phyloP scores from a whole-genome alignment of 2,113 vertebrate genomes.

The Boulengerochromis microlepis region DNA sequence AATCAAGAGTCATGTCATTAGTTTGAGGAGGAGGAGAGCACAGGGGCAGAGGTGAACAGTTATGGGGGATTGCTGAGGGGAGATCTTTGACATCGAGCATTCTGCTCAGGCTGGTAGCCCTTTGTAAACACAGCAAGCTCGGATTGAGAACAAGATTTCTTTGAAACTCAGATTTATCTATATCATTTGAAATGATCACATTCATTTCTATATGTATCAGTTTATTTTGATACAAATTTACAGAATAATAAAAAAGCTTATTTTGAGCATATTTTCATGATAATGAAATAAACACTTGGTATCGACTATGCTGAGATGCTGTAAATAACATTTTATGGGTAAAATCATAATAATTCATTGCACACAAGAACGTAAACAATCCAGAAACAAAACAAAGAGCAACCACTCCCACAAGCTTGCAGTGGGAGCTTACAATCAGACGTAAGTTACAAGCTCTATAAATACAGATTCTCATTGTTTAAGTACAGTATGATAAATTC shows the following conservation, averaged over 20 bases:
- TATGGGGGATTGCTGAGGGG: neutral
- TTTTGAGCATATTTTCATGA: neutral
- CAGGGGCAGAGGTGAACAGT: neutral
- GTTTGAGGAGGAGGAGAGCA: neutral
- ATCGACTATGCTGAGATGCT: neutral
- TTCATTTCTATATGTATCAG: neutral
- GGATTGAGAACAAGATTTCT: neutral
- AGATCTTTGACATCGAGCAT: slow-evolving; percentile 46
- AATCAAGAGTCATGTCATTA: slow-evolving; percentile 56
- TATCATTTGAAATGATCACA: neutral
- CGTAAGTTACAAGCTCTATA: neutral
- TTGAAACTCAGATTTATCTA: neutral
- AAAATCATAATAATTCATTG: neutral
- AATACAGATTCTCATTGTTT: neutral
- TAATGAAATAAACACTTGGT: neutral
- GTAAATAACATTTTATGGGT: neutral
- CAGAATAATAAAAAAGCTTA: neutral
- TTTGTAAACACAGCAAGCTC: slow-evolving; percentile 9
- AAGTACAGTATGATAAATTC: neutral
- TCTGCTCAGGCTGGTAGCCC: slow-evolving; percentile 19
- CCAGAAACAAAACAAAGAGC: slow-evolving; percentile 13
- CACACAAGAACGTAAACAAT: slow-evolving; percentile 33
- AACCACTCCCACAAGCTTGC: slow-evolving; percentile 22
- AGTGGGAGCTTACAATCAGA: neutral
- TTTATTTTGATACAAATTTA: neutral